Conservation (phyloP, 2,797 vertebrate species). For the Hafferia zeledoni region DNA sequence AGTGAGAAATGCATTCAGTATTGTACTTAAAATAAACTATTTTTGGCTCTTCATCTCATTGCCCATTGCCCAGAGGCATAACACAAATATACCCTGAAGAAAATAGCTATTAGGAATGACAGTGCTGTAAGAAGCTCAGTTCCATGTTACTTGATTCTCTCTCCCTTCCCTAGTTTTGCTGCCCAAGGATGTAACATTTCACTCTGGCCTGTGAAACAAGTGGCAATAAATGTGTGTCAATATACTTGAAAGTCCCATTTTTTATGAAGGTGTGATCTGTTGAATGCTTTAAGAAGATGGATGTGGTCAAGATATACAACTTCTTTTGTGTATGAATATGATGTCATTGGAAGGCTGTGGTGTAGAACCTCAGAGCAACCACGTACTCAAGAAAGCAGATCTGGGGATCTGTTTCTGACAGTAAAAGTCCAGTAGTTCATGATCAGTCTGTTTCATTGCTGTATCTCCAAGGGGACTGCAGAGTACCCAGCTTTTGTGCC, state of each 20-base stretch:
- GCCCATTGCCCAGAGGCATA: background rate
- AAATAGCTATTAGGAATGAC: background rate
- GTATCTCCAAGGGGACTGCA: background rate
- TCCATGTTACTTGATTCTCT: background rate
- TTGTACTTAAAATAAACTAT: background rate
- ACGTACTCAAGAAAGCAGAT: background rate
- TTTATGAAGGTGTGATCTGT: background rate
- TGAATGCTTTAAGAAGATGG: background rate
- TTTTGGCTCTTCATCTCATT: background rate
- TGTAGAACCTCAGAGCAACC: background rate
- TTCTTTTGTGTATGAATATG: background rate
- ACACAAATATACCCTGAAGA: background rate
- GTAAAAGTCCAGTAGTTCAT: background rate
- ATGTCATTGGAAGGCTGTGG: background rate
- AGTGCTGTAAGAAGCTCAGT: background rate
- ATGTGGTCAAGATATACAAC: background rate
- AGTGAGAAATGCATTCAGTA: background rate
- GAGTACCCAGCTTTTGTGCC: background rate
- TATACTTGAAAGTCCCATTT: background rate
- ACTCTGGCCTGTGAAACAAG: background rate
- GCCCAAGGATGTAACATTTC: background rate
- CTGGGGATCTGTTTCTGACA: background rate
- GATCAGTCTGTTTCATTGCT: background rate
- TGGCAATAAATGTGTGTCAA: background rate
- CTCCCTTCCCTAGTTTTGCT: background rate